A percentile compares a stretch with the other conserved stretches of the same genome.
These are phyloP conservation scores for Nemopilema nomurai DNA, from an alignment of 30 jellyfish, hydroid and myxozoan species.

Conservation along the genomic window DNA sequence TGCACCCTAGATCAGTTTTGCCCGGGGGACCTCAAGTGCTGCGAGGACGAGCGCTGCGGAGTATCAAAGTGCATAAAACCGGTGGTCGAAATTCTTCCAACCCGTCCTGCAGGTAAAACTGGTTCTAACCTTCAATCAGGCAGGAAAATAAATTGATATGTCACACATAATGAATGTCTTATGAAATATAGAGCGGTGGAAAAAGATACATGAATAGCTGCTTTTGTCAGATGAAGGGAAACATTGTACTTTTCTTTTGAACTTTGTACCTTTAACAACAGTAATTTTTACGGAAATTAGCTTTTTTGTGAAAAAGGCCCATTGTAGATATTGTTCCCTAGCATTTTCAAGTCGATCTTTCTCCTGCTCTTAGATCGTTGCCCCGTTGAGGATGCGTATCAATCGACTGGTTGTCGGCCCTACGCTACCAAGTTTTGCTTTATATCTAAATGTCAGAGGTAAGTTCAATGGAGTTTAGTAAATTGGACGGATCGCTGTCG, in stretches of 20 bases:
- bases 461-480: background rate
- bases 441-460: conserved; percentile 40
- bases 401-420: conserved; percentile 4
- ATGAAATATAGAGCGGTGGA: too few species aligned
- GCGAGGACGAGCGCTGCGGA: conserved; percentile 74
- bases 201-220: too few species aligned
- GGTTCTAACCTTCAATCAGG: background rate
- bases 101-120: background rate
- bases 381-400: conserved; percentile 23
- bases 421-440: conserved; percentile 36
- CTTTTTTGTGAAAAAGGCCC: too few species aligned
- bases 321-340: too few species aligned
- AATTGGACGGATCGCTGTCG: background rate
- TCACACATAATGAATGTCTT: too few species aligned
- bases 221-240: too few species aligned
- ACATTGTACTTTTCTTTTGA: too few species aligned
- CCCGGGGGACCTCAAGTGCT: conserved; percentile 50
- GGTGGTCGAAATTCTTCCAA: background rate
- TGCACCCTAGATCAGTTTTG: conserved; percentile 48
- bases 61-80: conserved; percentile 50
- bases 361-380: conserved; percentile 21
- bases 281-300: too few species aligned
- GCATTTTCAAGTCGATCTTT: too few species aligned
- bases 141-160: background rate
- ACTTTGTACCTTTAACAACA: too few species aligned